phyloP scores from a whole-genome alignment of 2,113 vertebrate species.

The Proterorhinus semilunaris region DNA sequence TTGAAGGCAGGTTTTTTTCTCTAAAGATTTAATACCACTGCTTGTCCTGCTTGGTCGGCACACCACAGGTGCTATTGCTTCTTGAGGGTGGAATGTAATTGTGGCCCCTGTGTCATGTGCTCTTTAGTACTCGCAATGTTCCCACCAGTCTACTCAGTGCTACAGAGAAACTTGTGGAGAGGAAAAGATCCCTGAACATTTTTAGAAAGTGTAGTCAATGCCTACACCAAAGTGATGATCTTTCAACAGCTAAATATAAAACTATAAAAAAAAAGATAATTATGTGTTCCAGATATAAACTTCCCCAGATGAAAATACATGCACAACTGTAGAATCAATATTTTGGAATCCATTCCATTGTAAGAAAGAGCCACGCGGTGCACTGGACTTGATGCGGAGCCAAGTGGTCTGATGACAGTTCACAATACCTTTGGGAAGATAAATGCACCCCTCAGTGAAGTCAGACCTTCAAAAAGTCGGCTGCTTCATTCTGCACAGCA shows the following conservation, averaged over 20 bases:
- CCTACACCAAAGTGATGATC: too few species aligned
- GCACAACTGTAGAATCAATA: constrained; percentile 3
- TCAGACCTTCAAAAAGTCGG: constrained; percentile 61
- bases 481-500: constrained; percentile 53
- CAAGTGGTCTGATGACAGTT: neutral
- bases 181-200: neutral
- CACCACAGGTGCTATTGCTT: too few species aligned
- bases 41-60: too few species aligned
- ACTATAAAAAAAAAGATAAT: neutral
- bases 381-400: too few species aligned
- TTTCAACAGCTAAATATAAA: too few species aligned
- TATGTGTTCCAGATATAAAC: neutral
- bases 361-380: too few species aligned
- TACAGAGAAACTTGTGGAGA: neutral
- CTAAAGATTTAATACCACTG: too few species aligned
- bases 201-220: neutral
- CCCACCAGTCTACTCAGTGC: neutral
- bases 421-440: constrained; percentile 38
- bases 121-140: neutral
- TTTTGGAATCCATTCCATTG: too few species aligned
- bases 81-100: neutral
- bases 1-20: too few species aligned
- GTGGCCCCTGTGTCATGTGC: neutral
- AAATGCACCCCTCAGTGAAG: constrained; percentile 48
- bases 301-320: neutral